Base-by-base conservation (phyloP, 2,113 vertebrate genomes). In the Hiodon tergisus region DNA sequence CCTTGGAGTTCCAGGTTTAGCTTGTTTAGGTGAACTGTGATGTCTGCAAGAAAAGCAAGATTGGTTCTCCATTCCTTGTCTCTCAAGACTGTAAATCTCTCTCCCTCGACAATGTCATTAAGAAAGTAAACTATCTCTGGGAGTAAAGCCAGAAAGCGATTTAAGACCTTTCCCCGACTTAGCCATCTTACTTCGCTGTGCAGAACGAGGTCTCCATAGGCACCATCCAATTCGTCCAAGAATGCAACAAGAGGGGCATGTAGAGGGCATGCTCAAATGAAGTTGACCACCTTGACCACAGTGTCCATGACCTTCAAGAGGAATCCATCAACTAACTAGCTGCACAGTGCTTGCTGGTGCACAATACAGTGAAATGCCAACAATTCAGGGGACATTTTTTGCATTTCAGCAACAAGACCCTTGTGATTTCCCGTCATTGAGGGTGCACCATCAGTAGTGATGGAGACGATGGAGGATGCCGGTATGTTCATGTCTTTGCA, bases 321-420 rank as follows among this genome's bases (percentile, higher is more conserved):
- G 69, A 48, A 69, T 69, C 67, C 67, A 69, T 52, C n/a, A n/a
- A 52, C 67, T 69, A 69, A 69, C 50, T 69, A 53, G n/a, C 51
- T 53, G 67, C 51, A 69, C 52, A 16, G 50, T 52, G 50, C 67
- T 69, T 69, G 67, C 67, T 69, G 67, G 14, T 69, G 51, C 51
- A 69, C 52, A 54, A 69, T 69, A 52, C 67, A 53, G 13, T 69
- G 67, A 69, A 69, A 69, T 51, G 67, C 67, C 50, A 69, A 69
- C 67, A 69, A 69, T 50, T 16, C 51, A 69, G 67, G 67, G 51
- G 67, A 69, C 14, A 65, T 65, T 65, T 65, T 65, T 65, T n/a
- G 13, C 50, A n/a, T 69, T 69, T 69, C 67, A 69, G 67, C 67
- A 54, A 69, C 67, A 16, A 69, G 67, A 16, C 50, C 14, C 51